These are phyloP conservation scores for Silvanus unidentatus DNA, from an alignment of 2,888 invertebrate species.

Conservation along the genomic window DNA sequence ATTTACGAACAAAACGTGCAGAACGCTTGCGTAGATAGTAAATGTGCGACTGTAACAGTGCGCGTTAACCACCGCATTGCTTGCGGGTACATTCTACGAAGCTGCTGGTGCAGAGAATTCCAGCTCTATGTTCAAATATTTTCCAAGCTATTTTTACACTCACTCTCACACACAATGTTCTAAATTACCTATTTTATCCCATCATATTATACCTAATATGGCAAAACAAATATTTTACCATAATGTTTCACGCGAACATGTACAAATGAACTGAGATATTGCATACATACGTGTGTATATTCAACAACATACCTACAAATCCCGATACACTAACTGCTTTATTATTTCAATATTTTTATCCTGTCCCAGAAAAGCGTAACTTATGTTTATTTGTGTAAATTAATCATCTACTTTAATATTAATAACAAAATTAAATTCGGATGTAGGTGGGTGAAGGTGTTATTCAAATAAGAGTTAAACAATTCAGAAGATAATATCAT, in stretches of 20 bases:
- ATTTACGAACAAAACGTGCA: background rate
- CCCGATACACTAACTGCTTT: no score
- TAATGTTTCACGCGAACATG: conserved; percentile 2
- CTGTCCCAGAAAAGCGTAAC: no score
- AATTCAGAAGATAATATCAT: no score
- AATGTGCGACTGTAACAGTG: conserved; percentile 39
- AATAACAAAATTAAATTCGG: no score
- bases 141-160: conserved; percentile 16
- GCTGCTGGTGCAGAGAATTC: conserved; percentile 31
- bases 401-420: no score
- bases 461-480: no score
- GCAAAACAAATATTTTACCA: conserved; percentile 14
- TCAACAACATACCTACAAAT: no score
- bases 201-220: conserved; percentile 16
- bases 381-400: no score
- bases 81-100: conserved; percentile 38
- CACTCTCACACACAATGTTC: background rate
- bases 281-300: no score
- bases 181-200: conserved; percentile 5
- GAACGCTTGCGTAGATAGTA: background rate
- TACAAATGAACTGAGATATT: no score
- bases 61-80: conserved; percentile 44
- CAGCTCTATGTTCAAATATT: conserved; percentile 29
- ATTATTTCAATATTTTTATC: no score
- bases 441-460: no score